These are phyloP conservation scores for Myopa tessellatipennis DNA, from an alignment of 2,888 invertebrate species.

Conservation along the genomic window DNA sequence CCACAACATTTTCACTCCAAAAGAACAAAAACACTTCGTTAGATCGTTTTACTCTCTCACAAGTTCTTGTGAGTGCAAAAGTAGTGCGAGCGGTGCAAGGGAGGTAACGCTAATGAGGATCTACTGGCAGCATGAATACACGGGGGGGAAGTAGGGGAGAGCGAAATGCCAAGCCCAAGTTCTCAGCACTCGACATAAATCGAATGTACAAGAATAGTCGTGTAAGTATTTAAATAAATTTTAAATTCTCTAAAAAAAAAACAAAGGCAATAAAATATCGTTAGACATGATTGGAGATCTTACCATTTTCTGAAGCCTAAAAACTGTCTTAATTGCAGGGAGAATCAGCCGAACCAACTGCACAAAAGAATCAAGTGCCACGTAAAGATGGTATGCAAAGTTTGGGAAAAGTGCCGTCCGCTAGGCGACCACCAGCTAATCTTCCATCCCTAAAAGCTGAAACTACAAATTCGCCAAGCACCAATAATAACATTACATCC, in stretches of 20 bases:
- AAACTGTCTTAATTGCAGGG: conserved; percentile 71
- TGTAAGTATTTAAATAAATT: conserved; percentile 71
- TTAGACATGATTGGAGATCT: no score
- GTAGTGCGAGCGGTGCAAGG: conserved; percentile 58
- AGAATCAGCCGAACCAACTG: conserved; percentile 87
- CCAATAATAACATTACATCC: conserved; percentile 55
- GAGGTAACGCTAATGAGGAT: conserved; percentile 70
- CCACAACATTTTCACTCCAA: background rate
- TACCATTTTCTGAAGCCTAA: no score
- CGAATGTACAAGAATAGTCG: conserved; percentile 90
- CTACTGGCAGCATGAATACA: conserved; percentile 70
- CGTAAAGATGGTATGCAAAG: conserved; percentile 99
- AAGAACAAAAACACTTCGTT: background rate
- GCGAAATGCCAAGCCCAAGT: conserved; percentile 85
- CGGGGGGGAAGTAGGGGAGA: conserved; percentile 70
- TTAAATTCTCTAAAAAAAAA: no score
- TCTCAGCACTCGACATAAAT: conserved; percentile 97
- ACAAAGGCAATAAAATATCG: conserved; percentile 4
- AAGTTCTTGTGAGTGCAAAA: conserved; percentile 33
- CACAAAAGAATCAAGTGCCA: conserved; percentile 88
- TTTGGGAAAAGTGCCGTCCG: conserved; percentile 98
- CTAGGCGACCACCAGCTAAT: conserved; percentile 98
- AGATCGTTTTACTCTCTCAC: conserved; percentile 29
- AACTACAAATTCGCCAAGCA: conserved; percentile 71
- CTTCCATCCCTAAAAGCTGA: conserved; percentile 99